These are phyloP conservation scores for Melozone crissalis DNA, from an alignment of 2,113 vertebrate genomes.

Conservation along the genomic window DNA sequence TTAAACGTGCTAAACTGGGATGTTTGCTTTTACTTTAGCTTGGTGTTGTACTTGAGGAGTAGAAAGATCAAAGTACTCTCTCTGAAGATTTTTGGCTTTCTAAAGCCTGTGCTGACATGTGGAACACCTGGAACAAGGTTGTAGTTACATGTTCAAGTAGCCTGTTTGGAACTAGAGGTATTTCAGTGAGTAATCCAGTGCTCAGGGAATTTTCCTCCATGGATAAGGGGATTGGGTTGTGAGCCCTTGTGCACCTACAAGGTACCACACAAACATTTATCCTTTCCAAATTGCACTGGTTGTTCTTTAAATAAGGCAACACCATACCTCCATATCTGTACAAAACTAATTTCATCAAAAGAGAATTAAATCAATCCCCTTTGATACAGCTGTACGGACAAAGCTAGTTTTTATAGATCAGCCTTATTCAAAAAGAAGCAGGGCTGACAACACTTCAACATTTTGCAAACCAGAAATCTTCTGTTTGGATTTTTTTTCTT, in stretches of 20 bases:
- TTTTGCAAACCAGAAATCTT: conserved; percentile 31
- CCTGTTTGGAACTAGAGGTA: not conserved
- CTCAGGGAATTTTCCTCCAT: not conserved
- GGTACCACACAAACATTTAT: not conserved
- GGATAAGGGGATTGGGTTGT: fast-evolving
- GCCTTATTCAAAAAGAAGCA: not conserved
- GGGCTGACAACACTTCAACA: not conserved
- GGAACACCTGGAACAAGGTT: not conserved
- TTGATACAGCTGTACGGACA: not conserved
- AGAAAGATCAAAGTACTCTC: not conserved
- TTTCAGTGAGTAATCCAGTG: not conserved
- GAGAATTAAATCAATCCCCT: not conserved
- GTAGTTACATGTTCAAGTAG: not conserved
- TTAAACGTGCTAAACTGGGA: not conserved
- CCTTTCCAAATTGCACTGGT: not conserved
- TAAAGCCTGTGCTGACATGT: not conserved
- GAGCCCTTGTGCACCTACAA: not conserved
- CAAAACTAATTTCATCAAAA: not conserved
- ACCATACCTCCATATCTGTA: not conserved
- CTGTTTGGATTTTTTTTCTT: not conserved
- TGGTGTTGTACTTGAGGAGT: not conserved
- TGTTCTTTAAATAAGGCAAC: not conserved
- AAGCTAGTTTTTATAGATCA: not conserved
- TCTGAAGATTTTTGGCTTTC: not conserved
- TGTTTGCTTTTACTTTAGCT: not conserved